Conservation (phyloP, 2,888 invertebrate species). For the Drosophila eohydei region DNA sequence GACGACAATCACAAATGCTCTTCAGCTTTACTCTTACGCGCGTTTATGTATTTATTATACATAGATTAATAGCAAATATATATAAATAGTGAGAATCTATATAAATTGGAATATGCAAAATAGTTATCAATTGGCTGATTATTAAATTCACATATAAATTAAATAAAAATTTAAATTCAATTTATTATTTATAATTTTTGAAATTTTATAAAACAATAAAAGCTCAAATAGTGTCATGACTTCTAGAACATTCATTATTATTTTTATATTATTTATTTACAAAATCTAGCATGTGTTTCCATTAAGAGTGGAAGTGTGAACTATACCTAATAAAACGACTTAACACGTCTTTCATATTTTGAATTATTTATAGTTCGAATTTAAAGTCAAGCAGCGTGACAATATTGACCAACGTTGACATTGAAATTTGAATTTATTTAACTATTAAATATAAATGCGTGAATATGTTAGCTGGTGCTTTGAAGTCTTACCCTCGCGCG, state of each 20-base stretch:
- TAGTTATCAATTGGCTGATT: neutral
- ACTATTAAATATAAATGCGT: neutral
- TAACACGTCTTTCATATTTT: neutral
- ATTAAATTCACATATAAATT: neutral
- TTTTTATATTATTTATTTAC: neutral
- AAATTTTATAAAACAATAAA: no score
- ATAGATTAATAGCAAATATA: neutral
- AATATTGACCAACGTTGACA: neutral
- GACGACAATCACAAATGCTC: no score
- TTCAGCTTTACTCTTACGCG: neutral
- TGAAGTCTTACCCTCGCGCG: constrained; percentile 80
- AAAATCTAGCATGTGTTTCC: neutral
- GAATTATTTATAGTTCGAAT: neutral
- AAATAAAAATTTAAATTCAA: neutral
- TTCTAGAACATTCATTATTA: neutral
- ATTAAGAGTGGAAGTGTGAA: neutral
- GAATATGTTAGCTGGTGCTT: neutral
- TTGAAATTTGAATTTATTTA: neutral
- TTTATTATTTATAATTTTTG: no score
- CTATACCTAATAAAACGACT: neutral
- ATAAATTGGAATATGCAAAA: neutral
- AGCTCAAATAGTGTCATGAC: no score
- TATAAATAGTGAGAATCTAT: neutral
- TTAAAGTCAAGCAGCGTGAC: neutral
- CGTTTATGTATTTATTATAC: neutral